Evolutionary conservation across 1,140 invertebrate species (phyloP).

Genomic region (Cataglyphis hispanica): DNA sequence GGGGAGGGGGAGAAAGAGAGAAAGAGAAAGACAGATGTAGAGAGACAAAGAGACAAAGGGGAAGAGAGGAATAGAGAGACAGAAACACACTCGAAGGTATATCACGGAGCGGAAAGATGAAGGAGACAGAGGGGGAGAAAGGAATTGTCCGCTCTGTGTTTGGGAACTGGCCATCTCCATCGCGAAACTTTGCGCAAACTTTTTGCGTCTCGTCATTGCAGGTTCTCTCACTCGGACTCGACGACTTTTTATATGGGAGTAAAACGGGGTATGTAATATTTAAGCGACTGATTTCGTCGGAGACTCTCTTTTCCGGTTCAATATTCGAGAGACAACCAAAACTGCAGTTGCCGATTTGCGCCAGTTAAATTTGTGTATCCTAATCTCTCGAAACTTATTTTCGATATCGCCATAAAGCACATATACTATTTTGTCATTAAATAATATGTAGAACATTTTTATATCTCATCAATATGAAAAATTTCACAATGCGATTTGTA

Average conservation of each 20-base stretch:
- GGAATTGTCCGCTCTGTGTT: slow-evolving; percentile 41
- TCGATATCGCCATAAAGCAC: no score
- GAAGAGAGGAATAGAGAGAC: background rate
- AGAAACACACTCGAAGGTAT: slow-evolving; percentile 16
- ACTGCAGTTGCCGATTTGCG: background rate
- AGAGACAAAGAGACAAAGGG: slow-evolving; percentile 21
- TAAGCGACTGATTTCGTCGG: slow-evolving; percentile 17
- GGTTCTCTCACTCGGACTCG: slow-evolving; percentile 21
- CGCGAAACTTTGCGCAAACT: slow-evolving; percentile 47
- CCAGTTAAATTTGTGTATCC: background rate
- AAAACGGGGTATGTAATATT: slow-evolving; percentile 25
- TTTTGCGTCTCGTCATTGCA: slow-evolving; percentile 28
- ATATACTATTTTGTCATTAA: no score
- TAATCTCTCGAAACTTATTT: no score
- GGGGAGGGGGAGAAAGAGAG: slow-evolving; percentile 55
- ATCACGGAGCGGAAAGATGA: slow-evolving; percentile 33
- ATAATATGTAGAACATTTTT: background rate
- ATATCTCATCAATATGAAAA: background rate
- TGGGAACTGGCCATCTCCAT: slow-evolving; percentile 57
- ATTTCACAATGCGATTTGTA: background rate
- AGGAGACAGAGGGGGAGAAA: slow-evolving; percentile 17
- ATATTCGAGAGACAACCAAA: background rate
- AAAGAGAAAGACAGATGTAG: slow-evolving; percentile 47
- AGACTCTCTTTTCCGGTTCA: background rate
- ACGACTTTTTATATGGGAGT: slow-evolving; percentile 11